Conservation (phyloP, 2,888 invertebrate genomes). For the Cosmia trapezina region DNA sequence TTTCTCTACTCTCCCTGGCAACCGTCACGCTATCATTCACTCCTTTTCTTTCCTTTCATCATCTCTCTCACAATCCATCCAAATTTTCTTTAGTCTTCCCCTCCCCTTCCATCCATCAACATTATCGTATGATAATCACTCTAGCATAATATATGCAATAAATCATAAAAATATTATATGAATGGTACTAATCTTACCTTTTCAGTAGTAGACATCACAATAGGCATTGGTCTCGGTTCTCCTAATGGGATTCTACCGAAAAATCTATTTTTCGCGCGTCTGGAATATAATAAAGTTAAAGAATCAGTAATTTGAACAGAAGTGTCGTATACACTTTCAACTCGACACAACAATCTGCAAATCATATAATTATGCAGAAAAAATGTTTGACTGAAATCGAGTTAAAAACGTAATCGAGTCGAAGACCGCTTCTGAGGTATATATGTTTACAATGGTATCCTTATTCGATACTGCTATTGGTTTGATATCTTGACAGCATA, state of each 20-base stretch:
- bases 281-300: conserved; percentile 62
- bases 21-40: background rate
- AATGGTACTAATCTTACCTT: conserved; percentile 57
- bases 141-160: background rate
- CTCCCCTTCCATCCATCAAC: background rate
- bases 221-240: conserved; percentile 73
- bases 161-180: background rate
- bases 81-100: too few species aligned
- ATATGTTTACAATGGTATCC: too few species aligned
- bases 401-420: background rate
- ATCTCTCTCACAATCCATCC: too few species aligned
- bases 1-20: too few species aligned
- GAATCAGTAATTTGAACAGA: background rate
- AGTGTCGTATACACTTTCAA: too few species aligned
- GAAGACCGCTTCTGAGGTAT: background rate
- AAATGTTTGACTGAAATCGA: background rate
- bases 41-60: background rate
- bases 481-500: too few species aligned
- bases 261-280: conserved; percentile 78
- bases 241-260: conserved; percentile 77
- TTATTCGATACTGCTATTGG: too few species aligned
- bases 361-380: too few species aligned
- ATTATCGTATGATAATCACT: background rate
- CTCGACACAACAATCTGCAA: background rate
- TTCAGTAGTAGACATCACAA: conserved; percentile 68